phyloP scores from a whole-genome alignment of 1,140 invertebrate genomes.

The Bactericera cockerelli region DNA sequence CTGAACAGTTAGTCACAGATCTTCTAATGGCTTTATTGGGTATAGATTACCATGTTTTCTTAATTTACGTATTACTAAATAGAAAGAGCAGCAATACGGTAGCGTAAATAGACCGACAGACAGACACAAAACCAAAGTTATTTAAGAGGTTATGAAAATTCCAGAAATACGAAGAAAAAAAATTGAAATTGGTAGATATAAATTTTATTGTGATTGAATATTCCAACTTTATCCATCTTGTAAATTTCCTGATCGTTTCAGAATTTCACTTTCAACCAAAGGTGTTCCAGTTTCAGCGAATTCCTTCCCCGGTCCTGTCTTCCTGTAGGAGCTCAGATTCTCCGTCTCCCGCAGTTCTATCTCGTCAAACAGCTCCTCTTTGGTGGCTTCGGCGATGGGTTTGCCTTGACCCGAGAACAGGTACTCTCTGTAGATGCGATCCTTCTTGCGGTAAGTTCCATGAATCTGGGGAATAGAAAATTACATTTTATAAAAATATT shows the following conservation, averaged over 20 bases:
- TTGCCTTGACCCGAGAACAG: slow-evolving; percentile 44
- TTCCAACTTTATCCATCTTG: no score
- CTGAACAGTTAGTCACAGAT: no score
- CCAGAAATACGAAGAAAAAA: no score
- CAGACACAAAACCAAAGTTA: no score
- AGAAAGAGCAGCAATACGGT: no score
- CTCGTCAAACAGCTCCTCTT: slow-evolving; percentile 32
- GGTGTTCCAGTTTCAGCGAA: not conserved
- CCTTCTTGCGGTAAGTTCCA: slow-evolving; percentile 44
- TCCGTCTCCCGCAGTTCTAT: slow-evolving; percentile 33
- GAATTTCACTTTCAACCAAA: not conserved
- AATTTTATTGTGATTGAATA: no score
- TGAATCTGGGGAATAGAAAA: slow-evolving; percentile 36
- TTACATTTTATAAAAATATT: not conserved
- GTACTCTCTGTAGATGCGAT: slow-evolving; percentile 47
- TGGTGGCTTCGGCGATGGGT: slow-evolving; percentile 30
- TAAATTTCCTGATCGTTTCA: not conserved
- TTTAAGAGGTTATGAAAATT: no score
- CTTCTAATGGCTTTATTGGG: no score
- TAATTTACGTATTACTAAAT: no score
- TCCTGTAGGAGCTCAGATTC: slow-evolving; percentile 34
- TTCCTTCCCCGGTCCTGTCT: not conserved
- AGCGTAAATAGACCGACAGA: no score
- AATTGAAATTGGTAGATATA: no score
- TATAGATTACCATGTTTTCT: no score